Conservation (phyloP, 2,797 vertebrate species). For the Microchirus variegatus region DNA sequence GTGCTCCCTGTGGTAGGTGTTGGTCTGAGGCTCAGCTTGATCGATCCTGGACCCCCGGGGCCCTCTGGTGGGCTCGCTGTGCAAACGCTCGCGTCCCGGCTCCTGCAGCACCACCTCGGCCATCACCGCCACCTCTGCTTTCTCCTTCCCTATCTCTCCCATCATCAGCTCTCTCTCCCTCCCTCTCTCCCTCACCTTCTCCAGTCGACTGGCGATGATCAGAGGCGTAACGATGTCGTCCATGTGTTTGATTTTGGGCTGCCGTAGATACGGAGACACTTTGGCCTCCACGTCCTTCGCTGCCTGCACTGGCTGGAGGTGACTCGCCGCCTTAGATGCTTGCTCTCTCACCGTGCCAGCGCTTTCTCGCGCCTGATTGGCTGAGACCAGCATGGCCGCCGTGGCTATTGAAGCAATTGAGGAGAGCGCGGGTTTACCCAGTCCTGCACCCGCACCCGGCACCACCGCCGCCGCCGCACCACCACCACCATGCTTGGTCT, state of each 20-base stretch:
- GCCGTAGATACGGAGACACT: conserved; percentile 75
- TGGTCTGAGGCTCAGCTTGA: conserved; percentile 74
- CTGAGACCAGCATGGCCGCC: conserved; percentile 74
- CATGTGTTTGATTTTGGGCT: conserved; percentile 86
- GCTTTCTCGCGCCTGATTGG: conserved; percentile 77
- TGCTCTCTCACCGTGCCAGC: conserved; percentile 43
- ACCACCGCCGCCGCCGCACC: too few species aligned
- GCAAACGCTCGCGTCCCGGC: conserved; percentile 67
- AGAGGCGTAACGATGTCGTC: conserved; percentile 76
- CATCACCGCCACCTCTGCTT: conserved; percentile 72
- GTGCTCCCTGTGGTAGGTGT: conserved; percentile 44
- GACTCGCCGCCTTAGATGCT: conserved; percentile 31
- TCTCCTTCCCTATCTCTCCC: conserved; percentile 48
- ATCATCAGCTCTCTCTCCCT: conserved; percentile 62
- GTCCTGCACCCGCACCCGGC: conserved; percentile 70
- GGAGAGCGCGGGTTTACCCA: conserved; percentile 62
- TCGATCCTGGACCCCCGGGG: conserved; percentile 65
- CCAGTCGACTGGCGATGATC: conserved; percentile 68
- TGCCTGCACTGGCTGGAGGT: conserved; percentile 54
- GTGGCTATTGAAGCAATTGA: conserved; percentile 73
- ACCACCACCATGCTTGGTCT: conserved; percentile 55
- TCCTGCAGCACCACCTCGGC: conserved; percentile 80
- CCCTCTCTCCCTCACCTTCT: conserved; percentile 65
- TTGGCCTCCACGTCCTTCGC: conserved; percentile 48
- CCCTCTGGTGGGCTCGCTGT: conserved; percentile 74